phyloP scores from a whole-genome alignment of 2,888 invertebrate species.

The Tachina grossa region DNA sequence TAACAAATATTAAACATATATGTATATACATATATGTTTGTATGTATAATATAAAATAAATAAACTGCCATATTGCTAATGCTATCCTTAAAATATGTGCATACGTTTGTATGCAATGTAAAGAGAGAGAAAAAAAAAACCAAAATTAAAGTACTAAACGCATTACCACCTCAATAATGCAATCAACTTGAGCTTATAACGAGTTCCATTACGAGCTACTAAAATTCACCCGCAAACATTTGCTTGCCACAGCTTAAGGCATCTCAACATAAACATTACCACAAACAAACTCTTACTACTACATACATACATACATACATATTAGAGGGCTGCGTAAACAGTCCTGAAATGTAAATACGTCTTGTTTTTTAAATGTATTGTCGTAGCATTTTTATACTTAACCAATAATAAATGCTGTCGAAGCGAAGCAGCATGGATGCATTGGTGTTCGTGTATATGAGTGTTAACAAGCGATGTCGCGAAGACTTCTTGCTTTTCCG shows the following conservation, averaged over 20 bases:
- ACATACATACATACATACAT: background rate
- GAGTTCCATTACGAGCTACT: background rate
- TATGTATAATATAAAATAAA: background rate
- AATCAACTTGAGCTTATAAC: slow-evolving; percentile 42
- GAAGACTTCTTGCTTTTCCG: too few species aligned
- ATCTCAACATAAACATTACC: slow-evolving; percentile 40
- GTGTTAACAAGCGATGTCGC: too few species aligned
- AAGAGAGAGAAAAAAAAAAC: background rate
- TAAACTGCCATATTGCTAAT: slow-evolving; percentile 7
- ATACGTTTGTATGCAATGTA: background rate
- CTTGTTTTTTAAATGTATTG: too few species aligned
- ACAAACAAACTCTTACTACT: slow-evolving; percentile 37
- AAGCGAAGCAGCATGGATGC: too few species aligned
- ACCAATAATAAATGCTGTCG: too few species aligned
- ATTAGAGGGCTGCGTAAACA: too few species aligned
- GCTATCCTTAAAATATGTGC: slow-evolving; percentile 1
- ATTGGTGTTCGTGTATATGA: too few species aligned
- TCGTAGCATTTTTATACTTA: too few species aligned
- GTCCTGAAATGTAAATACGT: too few species aligned
- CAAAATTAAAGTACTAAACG: slow-evolving; percentile 24
- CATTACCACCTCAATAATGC: slow-evolving; percentile 62
- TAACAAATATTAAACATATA: background rate
- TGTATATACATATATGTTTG: background rate
- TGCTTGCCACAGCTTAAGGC: slow-evolving; percentile 30
- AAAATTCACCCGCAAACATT: slow-evolving; percentile 29